These are phyloP conservation scores for Zoanthus gigantus DNA, from an alignment of 92 coral and sea anemone genomes.

Conservation along the genomic window DNA sequence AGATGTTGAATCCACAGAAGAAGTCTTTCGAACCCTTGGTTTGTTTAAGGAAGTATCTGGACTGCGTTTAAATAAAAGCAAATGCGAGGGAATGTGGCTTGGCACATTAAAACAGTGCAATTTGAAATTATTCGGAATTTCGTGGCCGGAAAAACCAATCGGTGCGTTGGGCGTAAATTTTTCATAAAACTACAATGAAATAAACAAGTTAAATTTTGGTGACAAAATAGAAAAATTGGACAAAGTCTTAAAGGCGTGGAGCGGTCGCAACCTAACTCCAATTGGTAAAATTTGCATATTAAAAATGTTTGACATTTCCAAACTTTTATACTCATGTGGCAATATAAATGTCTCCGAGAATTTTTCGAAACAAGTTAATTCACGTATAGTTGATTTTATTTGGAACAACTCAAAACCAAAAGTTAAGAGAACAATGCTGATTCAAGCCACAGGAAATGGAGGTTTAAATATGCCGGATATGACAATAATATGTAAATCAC, in stretches of 20 bases:
- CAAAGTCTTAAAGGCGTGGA: constrained; percentile 12
- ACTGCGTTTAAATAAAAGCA: constrained; percentile 15
- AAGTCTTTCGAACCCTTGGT: constrained; percentile 14
- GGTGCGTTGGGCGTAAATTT: not conserved
- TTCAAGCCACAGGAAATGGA: too few species aligned
- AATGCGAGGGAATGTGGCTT: constrained; percentile 25
- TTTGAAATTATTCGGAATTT: not conserved
- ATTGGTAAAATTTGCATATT: constrained; percentile 6
- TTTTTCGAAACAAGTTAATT: not conserved
- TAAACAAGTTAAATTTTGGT: not conserved
- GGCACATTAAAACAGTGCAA: constrained; percentile 2
- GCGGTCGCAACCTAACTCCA: not conserved
- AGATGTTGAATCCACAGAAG: constrained; percentile 9
- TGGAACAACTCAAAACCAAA: constrained; percentile 17
- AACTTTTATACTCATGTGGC: constrained; percentile 14
- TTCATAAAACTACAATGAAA: not conserved
- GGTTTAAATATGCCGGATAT: not conserved
- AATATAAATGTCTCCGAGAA: constrained; percentile 10
- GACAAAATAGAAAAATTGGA: not conserved
- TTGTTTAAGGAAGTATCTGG: constrained; percentile 6
- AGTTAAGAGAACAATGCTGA: not conserved
- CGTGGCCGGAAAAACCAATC: not conserved
- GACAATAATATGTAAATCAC: constrained; percentile 7
- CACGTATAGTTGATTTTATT: not conserved
- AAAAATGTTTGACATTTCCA: constrained; percentile 16